Evolutionary conservation across 35 echinoderm and acorn worm genomes (phyloP).

Genomic region (Holothuria glaberrima): DNA sequence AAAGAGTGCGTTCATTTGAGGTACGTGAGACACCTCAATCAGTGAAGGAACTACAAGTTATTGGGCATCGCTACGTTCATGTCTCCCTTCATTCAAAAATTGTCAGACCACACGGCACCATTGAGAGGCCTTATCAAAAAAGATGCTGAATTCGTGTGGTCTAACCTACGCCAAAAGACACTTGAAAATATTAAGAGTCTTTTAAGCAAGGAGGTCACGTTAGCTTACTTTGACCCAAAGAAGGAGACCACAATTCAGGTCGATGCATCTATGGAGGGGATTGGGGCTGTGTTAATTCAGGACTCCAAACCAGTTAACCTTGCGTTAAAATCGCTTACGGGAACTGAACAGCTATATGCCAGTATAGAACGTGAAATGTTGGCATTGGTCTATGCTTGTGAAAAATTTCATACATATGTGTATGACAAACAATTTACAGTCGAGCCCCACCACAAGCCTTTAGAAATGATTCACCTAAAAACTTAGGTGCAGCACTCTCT

Average conservation of each 20-base stretch:
- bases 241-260: constrained; percentile 57
- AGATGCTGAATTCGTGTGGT: constrained; percentile 55
- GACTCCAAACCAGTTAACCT: constrained; percentile 39
- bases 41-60: constrained; percentile 65
- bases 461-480: constrained; percentile 75
- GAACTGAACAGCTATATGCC: constrained; percentile 57
- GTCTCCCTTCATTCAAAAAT: constrained; percentile 54
- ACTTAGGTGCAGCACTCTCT: constrained; percentile 61
- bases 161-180: constrained; percentile 35
- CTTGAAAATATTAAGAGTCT: constrained; percentile 29
- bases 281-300: constrained; percentile 48
- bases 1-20: constrained; percentile 52
- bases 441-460: constrained; percentile 65
- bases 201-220: not conserved
- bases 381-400: constrained; percentile 64
- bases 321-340: constrained; percentile 42
- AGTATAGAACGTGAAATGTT: constrained; percentile 73
- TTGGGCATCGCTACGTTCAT: constrained; percentile 66
- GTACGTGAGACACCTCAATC: constrained; percentile 13
- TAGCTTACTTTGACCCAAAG: constrained; percentile 46
- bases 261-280: constrained; percentile 48
- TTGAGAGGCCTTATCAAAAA: constrained; percentile 52
- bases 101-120: constrained; percentile 53
- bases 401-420: constrained; percentile 69
- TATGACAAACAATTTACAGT: constrained; percentile 70